Base-by-base conservation (phyloP, 2,113 vertebrate genomes). In the Syrrhaptes paradoxus region DNA sequence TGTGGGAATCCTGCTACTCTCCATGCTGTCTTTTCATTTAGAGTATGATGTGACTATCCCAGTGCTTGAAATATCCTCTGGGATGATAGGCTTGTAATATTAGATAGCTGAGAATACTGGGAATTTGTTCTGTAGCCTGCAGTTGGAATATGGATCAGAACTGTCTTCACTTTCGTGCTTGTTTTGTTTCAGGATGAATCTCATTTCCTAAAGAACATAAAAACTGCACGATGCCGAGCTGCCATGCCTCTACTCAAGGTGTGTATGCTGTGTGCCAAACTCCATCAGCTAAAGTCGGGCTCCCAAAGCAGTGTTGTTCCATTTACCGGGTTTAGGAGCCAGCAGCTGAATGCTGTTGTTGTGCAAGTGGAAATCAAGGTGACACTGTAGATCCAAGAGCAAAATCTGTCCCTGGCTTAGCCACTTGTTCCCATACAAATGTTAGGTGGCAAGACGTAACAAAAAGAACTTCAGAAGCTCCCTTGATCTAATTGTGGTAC, bases 161-260 rank as follows among this genome's bases (percentile, higher is more conserved):
- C 34, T 65, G 66, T 82, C 55, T 87, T 96, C 10, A 74, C 54
- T 85, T 90, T 7, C 10, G 2, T 89, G 43, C 49, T 87, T 95
- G 68, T 95, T 92, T 87, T 97, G 29, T 78, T 98, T 75, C 95
- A 99, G 99, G 99, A 99, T 95, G 99, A 99, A 94, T 99, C 98
- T 74, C 99, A 99, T 97, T 99, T 99, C 94, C 97, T 99, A 90
- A 99, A 99, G 97, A 99, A 99, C 90, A 96, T 98, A 14, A 99
- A 99, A 97, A 99, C 99, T 1, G 99, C 98, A 48, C 98, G 99
- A 51, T 99, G 98, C 88, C 99, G 98, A 93, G 98, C 99, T 66
- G 99, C 99, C 13, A 92, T 99, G 96, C 99, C 99, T 58, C 94
- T 99, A 3, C 98, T 99, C 11, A 99, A 99, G 99, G 99, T 99